Evolutionary conservation across 2,888 invertebrate species (phyloP).

Genomic region (Drosophila eohydei): DNA sequence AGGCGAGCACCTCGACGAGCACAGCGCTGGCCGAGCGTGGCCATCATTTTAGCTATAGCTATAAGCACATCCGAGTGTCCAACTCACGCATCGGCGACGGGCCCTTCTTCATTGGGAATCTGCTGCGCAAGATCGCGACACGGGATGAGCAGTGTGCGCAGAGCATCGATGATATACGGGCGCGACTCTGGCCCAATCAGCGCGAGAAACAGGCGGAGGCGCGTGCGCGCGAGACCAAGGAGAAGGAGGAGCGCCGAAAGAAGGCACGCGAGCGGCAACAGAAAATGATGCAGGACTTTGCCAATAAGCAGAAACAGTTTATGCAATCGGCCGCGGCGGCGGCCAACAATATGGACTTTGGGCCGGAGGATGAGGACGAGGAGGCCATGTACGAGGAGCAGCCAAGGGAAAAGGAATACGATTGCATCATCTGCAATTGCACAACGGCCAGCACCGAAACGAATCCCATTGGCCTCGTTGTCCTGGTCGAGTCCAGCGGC

Average conservation of each 20-base stretch:
- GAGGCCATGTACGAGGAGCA: constrained; percentile 87
- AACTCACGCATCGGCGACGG: constrained; percentile 91
- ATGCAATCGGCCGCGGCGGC: constrained; percentile 89
- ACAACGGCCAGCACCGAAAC: constrained; percentile 93
- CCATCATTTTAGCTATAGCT: constrained; percentile 59
- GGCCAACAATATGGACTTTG: constrained; percentile 87
- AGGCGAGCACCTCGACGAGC: constrained; percentile 79
- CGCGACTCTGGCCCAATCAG: constrained; percentile 92
- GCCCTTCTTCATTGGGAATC: constrained; percentile 92
- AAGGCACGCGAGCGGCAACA: constrained; percentile 95
- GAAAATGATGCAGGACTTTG: constrained; percentile 97
- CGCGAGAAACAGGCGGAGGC: constrained; percentile 92
- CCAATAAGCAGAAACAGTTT: constrained; percentile 95
- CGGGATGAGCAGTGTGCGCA: constrained; percentile 90
- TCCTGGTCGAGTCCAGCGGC: constrained; percentile 93
- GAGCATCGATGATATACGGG: constrained; percentile 89
- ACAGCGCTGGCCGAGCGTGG: constrained; percentile 61
- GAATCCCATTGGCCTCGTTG: constrained; percentile 94
- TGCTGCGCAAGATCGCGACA: constrained; percentile 91
- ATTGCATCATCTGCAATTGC: constrained; percentile 98
- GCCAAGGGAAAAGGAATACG: constrained; percentile 90
- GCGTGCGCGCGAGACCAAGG: constrained; percentile 87
- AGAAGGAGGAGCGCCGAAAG: constrained; percentile 93
- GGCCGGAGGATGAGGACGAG: constrained; percentile 85
- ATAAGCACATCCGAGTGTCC: constrained; percentile 81